Percentiles rank a stretch among this genome's conserved stretches.
phyloP scores from a whole-genome alignment of 2,113 vertebrate genomes.

The Tragelaphus scriptus region DNA sequence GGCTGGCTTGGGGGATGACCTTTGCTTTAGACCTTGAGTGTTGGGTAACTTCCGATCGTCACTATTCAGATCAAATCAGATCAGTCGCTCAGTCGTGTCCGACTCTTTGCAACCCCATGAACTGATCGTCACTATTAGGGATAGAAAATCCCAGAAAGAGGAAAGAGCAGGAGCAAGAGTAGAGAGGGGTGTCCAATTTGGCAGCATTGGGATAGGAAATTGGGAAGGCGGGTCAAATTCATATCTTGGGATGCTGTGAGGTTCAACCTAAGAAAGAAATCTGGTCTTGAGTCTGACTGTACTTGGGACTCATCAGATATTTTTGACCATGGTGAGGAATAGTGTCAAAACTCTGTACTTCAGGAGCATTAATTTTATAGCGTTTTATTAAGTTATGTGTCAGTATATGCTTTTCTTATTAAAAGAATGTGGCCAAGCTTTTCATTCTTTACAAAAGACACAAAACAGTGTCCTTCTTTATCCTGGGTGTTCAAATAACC shows the following conservation, averaged over 20 bases:
- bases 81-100: too few relatives aligned
- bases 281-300: background rate
- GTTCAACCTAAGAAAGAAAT: background rate
- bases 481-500: background rate
- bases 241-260: background rate
- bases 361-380: background rate
- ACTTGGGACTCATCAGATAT: background rate
- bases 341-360: background rate
- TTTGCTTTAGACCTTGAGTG: background rate
- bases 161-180: background rate
- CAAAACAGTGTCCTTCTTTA: background rate
- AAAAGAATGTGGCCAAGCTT: background rate
- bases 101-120: too few relatives aligned
- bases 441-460: background rate
- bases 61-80: too few relatives aligned
- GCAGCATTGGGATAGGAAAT: background rate
- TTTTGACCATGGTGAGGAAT: background rate
- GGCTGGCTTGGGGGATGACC: background rate
- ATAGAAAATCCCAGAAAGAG: background rate
- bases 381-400: background rate
- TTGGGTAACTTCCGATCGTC: background rate
- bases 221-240: background rate
- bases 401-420: background rate
- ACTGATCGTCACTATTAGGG: accelerated
- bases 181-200: background rate